These are phyloP conservation scores for Chrysotoxum bicinctum DNA, from an alignment of 2,888 invertebrate genomes.

Conservation along the genomic window DNA sequence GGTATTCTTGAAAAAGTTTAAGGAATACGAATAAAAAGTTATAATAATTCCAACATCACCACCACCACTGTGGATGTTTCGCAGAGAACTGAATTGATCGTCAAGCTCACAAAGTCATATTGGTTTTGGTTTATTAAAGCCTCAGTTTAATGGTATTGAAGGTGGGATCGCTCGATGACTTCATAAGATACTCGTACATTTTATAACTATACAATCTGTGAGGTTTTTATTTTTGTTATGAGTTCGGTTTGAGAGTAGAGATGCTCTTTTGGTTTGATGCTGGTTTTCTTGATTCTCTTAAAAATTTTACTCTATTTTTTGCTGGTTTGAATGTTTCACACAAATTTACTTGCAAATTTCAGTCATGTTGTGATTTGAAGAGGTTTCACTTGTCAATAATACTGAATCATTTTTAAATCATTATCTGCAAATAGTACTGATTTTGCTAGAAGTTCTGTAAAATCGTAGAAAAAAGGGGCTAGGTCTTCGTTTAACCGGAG, in stretches of 20 bases:
- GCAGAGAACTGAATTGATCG: conserved; percentile 60
- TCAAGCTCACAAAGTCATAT: conserved; percentile 48
- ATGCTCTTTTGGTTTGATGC: conserved; percentile 1
- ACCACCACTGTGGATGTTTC: conserved; percentile 54
- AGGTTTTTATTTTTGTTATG: neutral
- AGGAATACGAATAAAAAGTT: neutral
- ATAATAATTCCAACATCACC: conserved; percentile 31
- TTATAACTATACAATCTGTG: conserved; percentile 14
- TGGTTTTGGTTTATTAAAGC: conserved; percentile 33
- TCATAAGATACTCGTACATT: conserved; percentile 42
- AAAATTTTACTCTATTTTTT: neutral
- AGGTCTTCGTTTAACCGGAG: too few species aligned
- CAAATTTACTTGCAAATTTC: neutral
- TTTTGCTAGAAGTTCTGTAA: too few species aligned
- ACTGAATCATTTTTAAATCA: neutral
- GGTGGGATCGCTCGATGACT: conserved; percentile 64
- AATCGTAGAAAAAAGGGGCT: too few species aligned
- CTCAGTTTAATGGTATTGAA: conserved; percentile 40
- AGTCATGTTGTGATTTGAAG: neutral
- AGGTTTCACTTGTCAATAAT: neutral
- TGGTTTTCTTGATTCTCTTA: conserved; percentile 2
- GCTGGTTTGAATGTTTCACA: neutral
- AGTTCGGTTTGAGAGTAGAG: neutral
- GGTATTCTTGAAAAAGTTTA: neutral
- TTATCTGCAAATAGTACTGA: too few species aligned